A percentile compares a stretch with the other conserved stretches of the same genome.
Evolutionary conservation across 2,888 invertebrate genomes (phyloP).

Genomic region (Spisula subtruncata): DNA sequence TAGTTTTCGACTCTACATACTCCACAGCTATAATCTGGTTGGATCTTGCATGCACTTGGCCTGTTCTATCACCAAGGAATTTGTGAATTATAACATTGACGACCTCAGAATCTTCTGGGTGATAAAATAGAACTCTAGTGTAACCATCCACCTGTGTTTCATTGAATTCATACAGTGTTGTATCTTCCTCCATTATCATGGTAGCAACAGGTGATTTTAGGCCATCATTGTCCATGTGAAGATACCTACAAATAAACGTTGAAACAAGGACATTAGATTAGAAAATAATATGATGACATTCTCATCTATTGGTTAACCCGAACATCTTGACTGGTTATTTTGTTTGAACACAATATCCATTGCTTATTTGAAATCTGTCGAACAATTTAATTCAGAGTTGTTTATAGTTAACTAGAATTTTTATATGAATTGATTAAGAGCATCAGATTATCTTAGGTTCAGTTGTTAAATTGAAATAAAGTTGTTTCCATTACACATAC

Average conservation of each 20-base stretch:
- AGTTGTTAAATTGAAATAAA: too few relatives aligned
- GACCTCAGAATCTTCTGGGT: slow-evolving; percentile 59
- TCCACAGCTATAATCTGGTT: slow-evolving; percentile 76
- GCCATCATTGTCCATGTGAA: slow-evolving; percentile 80
- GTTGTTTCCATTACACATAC: too few relatives aligned
- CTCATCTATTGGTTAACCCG: too few relatives aligned
- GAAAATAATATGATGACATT: too few relatives aligned
- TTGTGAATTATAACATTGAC: slow-evolving; percentile 75
- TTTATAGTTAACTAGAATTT: too few relatives aligned
- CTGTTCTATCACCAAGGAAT: slow-evolving; percentile 80
- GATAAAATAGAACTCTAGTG: slow-evolving; percentile 76
- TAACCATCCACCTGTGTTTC: slow-evolving; percentile 79
- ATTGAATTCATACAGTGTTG: slow-evolving; percentile 77
- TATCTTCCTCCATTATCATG: slow-evolving; percentile 78
- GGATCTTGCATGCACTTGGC: slow-evolving; percentile 77
- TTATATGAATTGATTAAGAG: too few relatives aligned
- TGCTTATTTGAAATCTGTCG: too few relatives aligned
- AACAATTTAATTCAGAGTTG: too few relatives aligned
- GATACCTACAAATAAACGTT: slow-evolving; percentile 55
- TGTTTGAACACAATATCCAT: too few relatives aligned
- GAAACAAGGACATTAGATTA: background rate
- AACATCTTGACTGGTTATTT: too few relatives aligned
- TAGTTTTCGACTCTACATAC: slow-evolving; percentile 78
- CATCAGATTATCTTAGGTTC: too few relatives aligned
- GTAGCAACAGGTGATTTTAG: slow-evolving; percentile 76